Conservation (phyloP, 1,140 invertebrate genomes). For the Drosophila lini region DNA sequence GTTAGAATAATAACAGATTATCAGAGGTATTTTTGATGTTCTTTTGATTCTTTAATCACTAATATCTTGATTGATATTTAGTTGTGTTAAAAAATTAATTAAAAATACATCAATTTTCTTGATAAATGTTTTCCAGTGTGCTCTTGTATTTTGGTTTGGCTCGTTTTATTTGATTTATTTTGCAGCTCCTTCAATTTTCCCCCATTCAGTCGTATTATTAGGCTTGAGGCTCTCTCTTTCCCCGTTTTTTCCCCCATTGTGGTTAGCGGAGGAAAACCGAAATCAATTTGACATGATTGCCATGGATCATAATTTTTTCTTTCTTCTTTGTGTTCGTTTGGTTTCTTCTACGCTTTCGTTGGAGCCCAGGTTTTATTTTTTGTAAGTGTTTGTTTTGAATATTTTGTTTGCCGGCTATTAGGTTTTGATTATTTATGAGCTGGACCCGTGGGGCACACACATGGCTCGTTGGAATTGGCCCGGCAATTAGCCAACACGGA, state of each 20-base stretch:
- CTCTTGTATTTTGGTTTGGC: constrained; percentile 6
- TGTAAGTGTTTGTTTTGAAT: constrained; percentile 51
- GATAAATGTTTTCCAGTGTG: constrained; percentile 3
- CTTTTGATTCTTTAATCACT: neutral
- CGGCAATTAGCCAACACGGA: constrained; percentile 49
- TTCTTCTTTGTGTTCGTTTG: constrained; percentile 22
- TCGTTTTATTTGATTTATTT: constrained; percentile 74
- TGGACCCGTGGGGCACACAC: constrained; percentile 40
- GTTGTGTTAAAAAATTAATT: neutral
- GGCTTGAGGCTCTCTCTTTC: constrained; percentile 35
- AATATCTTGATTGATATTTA: no score
- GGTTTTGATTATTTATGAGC: constrained; percentile 66
- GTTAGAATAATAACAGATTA: neutral
- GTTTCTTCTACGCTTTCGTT: constrained; percentile 25
- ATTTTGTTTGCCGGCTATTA: constrained; percentile 65
- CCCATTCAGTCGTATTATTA: constrained; percentile 56
- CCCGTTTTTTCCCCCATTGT: constrained; percentile 21
- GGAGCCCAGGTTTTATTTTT: constrained; percentile 10
- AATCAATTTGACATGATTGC: constrained; percentile 80
- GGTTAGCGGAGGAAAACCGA: constrained; percentile 34
- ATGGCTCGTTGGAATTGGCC: constrained; percentile 53
- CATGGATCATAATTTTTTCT: constrained; percentile 71
- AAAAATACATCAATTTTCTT: no score
- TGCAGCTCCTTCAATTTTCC: constrained; percentile 72
- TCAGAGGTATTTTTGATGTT: neutral